Evolutionary conservation across 2,888 invertebrate species (phyloP).

Genomic region (Pterostichus madidus): DNA sequence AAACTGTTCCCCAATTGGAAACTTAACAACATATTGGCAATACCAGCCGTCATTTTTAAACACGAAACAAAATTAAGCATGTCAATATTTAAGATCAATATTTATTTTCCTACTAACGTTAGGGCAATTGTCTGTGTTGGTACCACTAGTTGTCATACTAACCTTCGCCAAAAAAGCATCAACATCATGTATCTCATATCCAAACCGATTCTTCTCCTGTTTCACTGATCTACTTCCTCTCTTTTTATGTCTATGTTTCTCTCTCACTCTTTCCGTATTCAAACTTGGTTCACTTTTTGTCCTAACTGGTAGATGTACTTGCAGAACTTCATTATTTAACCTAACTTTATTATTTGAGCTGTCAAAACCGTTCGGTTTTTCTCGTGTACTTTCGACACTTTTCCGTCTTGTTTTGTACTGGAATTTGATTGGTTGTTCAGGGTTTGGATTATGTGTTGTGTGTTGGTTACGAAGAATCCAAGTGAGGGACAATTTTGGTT

Average conservation of each 20-base stretch:
- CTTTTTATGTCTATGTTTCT: slow-evolving; percentile 77
- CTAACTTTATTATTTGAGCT: slow-evolving; percentile 69
- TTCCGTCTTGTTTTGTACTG: slow-evolving; percentile 75
- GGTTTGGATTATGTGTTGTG: slow-evolving; percentile 73
- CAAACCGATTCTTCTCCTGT: slow-evolving; percentile 79
- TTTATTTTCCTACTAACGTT: too few species aligned
- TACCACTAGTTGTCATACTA: slow-evolving; percentile 69
- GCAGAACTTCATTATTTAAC: slow-evolving; percentile 68
- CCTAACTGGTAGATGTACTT: slow-evolving; percentile 73
- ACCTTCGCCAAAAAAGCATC: slow-evolving; percentile 89
- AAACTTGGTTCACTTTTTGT: slow-evolving; percentile 80
- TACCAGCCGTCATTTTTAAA: too few species aligned
- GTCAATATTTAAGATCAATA: too few species aligned
- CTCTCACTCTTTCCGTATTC: slow-evolving; percentile 77
- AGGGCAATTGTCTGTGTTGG: too few species aligned
- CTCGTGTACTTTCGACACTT: slow-evolving; percentile 68
- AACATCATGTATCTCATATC: slow-evolving; percentile 89
- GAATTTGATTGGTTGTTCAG: slow-evolving; percentile 77
- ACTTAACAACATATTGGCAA: too few species aligned
- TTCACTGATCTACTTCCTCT: slow-evolving; percentile 73
- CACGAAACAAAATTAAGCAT: too few species aligned
- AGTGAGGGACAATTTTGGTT: slow-evolving; percentile 86
- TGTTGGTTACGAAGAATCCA: slow-evolving; percentile 85
- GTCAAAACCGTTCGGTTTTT: slow-evolving; percentile 55
- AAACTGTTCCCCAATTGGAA: too few species aligned